A percentile compares a stretch with the other conserved stretches of the same genome.
Conservation (phyloP, 2,888 invertebrate species). For the Eulithis prunata region DNA sequence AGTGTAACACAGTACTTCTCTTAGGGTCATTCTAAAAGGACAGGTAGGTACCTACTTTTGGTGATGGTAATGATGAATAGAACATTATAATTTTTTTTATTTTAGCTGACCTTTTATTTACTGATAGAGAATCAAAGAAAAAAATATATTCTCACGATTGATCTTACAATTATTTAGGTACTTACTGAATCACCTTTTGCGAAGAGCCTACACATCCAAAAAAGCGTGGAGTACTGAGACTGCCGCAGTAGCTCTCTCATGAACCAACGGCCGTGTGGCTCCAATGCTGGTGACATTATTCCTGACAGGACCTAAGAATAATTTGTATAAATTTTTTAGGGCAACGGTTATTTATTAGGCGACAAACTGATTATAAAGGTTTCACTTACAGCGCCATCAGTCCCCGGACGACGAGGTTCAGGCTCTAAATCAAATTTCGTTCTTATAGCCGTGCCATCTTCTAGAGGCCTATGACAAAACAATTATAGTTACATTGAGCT, state of each 20-base stretch:
- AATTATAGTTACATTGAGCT: not conserved
- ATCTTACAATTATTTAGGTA: conserved; percentile 1
- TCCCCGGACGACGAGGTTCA: conserved; percentile 60
- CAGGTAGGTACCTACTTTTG: no score
- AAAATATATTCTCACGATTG: no score
- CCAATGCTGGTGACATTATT: conserved; percentile 85
- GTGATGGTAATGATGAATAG: no score
- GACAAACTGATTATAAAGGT: not conserved
- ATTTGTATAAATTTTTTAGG: no score
- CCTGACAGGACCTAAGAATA: conserved; percentile 62
- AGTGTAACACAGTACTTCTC: no score
- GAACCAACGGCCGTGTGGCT: conserved; percentile 82
- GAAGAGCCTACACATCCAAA: conserved; percentile 72
- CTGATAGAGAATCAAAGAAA: no score
- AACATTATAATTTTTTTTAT: no score
- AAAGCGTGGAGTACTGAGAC: conserved; percentile 79
- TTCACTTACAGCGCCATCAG: conserved; percentile 66
- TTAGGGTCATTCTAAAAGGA: no score
- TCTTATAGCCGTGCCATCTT: conserved; percentile 61
- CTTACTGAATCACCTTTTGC: conserved; percentile 79
- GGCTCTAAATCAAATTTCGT: conserved; percentile 67
- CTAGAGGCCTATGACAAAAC: conserved; percentile 60
- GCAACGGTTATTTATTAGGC: not conserved
- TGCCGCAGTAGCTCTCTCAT: conserved; percentile 86
- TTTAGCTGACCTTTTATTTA: no score